These are phyloP conservation scores for Mylabris sibirica DNA, from an alignment of 2,888 invertebrate species.

Conservation along the genomic window DNA sequence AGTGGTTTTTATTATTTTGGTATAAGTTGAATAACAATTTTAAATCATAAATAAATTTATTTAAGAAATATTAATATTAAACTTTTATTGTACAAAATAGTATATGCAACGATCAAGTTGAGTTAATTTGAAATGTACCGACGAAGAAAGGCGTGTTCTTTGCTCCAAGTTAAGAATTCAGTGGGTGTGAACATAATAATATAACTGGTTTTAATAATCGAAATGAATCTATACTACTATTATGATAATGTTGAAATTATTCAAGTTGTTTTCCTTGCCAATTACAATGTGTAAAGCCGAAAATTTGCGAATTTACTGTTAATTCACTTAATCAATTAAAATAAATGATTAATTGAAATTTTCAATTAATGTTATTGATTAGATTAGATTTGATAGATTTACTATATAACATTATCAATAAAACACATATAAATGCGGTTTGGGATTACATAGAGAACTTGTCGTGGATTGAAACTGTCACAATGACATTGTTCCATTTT, in stretches of 20 bases:
- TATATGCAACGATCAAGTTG: slow-evolving; percentile 33
- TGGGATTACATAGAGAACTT: not conserved
- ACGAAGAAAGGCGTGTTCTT: slow-evolving; percentile 43
- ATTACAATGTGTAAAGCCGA: slow-evolving; percentile 41
- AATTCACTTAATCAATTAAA: slow-evolving; percentile 18
- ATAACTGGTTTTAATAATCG: slow-evolving; percentile 55
- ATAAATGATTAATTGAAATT: not conserved
- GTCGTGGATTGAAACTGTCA: slow-evolving; percentile 6
- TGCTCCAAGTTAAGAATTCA: slow-evolving; percentile 51
- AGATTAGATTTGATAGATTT: not conserved
- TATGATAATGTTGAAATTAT: slow-evolving; percentile 47
- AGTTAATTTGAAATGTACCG: slow-evolving; percentile 35
- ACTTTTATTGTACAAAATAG: slow-evolving; percentile 21
- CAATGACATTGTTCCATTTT: slow-evolving; percentile 9
- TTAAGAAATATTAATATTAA: slow-evolving; percentile 10
- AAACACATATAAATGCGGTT: slow-evolving; percentile 3
- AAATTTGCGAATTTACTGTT: slow-evolving; percentile 28
- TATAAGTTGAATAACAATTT: slow-evolving; percentile 2
- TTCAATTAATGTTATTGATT: not conserved
- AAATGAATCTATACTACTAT: slow-evolving; percentile 53
- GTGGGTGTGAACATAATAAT: slow-evolving; percentile 55
- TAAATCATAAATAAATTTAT: slow-evolving; percentile 7
- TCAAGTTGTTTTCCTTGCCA: slow-evolving; percentile 46
- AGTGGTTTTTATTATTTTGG: slow-evolving; percentile 3
- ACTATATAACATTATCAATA: not conserved